phyloP scores from a whole-genome alignment of 2,797 vertebrate species.

The Anolis apletophallus region DNA sequence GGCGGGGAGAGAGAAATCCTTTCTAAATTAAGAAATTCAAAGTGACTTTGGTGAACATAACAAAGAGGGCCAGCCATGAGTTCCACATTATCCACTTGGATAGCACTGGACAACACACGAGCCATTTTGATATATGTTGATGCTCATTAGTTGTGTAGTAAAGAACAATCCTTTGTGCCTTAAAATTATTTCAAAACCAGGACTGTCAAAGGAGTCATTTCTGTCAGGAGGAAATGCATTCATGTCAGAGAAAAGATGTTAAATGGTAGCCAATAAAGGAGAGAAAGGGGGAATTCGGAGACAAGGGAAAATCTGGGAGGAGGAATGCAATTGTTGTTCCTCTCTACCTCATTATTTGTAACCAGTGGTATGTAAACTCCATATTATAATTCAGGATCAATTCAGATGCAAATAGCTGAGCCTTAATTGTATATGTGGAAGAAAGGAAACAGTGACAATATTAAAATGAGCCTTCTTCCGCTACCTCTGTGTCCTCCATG shows the following conservation, averaged over 20 bases:
- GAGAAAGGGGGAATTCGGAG: slow-evolving; percentile 41
- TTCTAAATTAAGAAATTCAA: slow-evolving; percentile 58
- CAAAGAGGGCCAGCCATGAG: slow-evolving; percentile 36
- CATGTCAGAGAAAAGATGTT: slow-evolving; percentile 50
- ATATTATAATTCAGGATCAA: slow-evolving; percentile 65
- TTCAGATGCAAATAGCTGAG: slow-evolving; percentile 77
- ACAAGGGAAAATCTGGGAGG: slow-evolving; percentile 56
- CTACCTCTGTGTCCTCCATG: slow-evolving; percentile 50
- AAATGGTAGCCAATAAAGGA: slow-evolving; percentile 56
- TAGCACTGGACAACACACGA: slow-evolving; percentile 12
- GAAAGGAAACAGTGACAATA: slow-evolving; percentile 68
- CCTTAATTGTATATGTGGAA: slow-evolving; percentile 68
- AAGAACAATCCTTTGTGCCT: slow-evolving; percentile 16
- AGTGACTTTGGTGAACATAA: slow-evolving; percentile 45
- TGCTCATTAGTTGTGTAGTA: slow-evolving; percentile 21
- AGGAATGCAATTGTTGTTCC: slow-evolving; percentile 57
- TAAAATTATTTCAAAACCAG: slow-evolving; percentile 48
- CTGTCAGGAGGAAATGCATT: slow-evolving; percentile 53
- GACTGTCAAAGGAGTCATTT: slow-evolving; percentile 9
- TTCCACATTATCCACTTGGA: slow-evolving; percentile 10
- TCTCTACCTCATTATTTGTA: slow-evolving; percentile 68
- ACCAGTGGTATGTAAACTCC: slow-evolving; percentile 66
- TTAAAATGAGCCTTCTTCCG: slow-evolving; percentile 58
- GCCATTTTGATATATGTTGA: slow-evolving; percentile 45
- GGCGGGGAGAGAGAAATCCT: accelerated